These are phyloP conservation scores for Otolemur crassicaudatus DNA, from an alignment of 2,797 vertebrate species.

Conservation along the genomic window DNA sequence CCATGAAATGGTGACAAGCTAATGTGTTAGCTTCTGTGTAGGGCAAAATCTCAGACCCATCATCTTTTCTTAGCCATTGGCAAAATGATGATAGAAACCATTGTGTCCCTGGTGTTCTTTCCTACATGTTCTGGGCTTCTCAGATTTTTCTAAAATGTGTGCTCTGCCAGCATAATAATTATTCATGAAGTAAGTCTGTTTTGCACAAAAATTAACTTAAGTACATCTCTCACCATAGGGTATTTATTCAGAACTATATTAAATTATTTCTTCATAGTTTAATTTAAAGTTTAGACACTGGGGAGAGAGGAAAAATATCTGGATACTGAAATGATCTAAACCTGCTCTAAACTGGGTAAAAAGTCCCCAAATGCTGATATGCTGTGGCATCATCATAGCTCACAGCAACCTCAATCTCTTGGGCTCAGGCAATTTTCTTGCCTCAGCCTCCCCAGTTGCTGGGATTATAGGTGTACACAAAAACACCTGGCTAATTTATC, in stretches of 20 bases:
- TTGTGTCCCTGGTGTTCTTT: neutral
- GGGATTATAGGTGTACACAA: too few relatives aligned
- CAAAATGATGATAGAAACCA: neutral
- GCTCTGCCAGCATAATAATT: slow-evolving; percentile 23
- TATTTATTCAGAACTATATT: slow-evolving; percentile 21
- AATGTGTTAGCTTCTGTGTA: neutral
- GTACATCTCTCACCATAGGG: neutral
- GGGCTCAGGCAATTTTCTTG: too few relatives aligned
- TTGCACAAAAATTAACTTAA: slow-evolving; percentile 55
- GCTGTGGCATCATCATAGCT: too few relatives aligned
- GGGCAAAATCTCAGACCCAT: neutral
- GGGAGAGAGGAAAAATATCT: neutral
- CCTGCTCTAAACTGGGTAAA: neutral
- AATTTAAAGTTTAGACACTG: slow-evolving; percentile 14
- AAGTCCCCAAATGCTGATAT: too few relatives aligned
- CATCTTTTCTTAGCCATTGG: neutral
- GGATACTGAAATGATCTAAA: neutral
- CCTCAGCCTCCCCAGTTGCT: too few relatives aligned
- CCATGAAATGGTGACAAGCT: neutral
- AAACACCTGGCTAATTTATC: too few relatives aligned
- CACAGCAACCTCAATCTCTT: too few relatives aligned
- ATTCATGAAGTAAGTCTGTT: slow-evolving; percentile 43
- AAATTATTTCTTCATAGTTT: slow-evolving; percentile 46
- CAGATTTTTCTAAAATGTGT: slow-evolving; percentile 1
- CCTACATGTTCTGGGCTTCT: neutral